These are phyloP conservation scores for Tachyglossus aculeatus DNA, from an alignment of 2,797 vertebrate genomes.

Conservation along the genomic window DNA sequence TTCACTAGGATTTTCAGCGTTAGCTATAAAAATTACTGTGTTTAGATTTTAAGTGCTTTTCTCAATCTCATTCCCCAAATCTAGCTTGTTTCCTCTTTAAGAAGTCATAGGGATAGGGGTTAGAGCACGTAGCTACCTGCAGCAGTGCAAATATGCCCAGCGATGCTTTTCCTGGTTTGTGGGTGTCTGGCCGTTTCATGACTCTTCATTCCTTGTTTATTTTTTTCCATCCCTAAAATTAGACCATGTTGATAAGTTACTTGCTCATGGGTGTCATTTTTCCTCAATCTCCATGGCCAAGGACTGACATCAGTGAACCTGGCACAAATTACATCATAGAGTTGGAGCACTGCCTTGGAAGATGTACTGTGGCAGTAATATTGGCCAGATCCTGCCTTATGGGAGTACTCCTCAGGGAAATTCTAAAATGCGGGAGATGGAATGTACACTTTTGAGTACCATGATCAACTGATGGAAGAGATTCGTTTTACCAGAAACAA, in stretches of 20 bases:
- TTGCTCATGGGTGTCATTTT: no score
- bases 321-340: slow-evolving; percentile 43
- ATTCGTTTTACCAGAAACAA: slow-evolving; percentile 12
- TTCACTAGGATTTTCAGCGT: slow-evolving; percentile 17
- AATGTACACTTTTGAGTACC: slow-evolving; percentile 33
- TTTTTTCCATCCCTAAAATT: no score
- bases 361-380: slow-evolving; percentile 36
- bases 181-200: no score
- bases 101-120: no score
- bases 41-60: no score
- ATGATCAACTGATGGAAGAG: slow-evolving; percentile 23
- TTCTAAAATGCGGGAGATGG: slow-evolving; percentile 36
- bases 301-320: slow-evolving; percentile 36
- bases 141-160: no score
- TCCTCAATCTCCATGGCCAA: slow-evolving; percentile 41
- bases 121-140: no score
- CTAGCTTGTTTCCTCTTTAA: no score
- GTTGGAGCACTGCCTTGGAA: slow-evolving; percentile 38
- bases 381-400: slow-evolving; percentile 21
- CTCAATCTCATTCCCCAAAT: no score
- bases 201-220: no score
- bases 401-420: slow-evolving; percentile 35
- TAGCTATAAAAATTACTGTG: slow-evolving; percentile 14
- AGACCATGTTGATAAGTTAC: no score
- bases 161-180: no score